Percentiles rank a stretch among this genome's conserved stretches.
phyloP scores from a whole-genome alignment of 2,113 vertebrate genomes.

The Scolopax mira region DNA sequence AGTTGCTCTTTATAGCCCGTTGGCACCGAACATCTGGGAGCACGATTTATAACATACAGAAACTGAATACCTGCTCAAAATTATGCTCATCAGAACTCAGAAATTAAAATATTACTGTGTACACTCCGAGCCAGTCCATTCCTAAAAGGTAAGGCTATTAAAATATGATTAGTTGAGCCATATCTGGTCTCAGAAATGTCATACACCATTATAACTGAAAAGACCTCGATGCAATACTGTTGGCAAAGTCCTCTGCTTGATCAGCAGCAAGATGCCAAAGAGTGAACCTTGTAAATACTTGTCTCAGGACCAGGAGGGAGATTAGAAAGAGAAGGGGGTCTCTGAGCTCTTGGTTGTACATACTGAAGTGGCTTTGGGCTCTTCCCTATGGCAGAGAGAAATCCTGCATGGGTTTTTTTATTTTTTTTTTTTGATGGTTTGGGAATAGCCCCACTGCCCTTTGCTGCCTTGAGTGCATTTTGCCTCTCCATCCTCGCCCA shows the following conservation, averaged over 20 bases:
- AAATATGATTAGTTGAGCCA: slow-evolving; percentile 75
- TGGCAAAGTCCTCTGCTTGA: slow-evolving; percentile 60
- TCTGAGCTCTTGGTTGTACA: not conserved
- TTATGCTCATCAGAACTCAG: slow-evolving; percentile 73
- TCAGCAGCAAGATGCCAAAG: slow-evolving; percentile 34
- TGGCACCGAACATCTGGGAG: slow-evolving; percentile 77
- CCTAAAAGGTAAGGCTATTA: slow-evolving; percentile 76
- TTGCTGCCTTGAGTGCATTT: not conserved
- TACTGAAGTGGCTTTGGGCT: not conserved
- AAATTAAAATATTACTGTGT: slow-evolving; percentile 75
- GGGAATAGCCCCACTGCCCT: not conserved
- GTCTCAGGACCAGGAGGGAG: not conserved
- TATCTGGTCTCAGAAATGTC: slow-evolving; percentile 77
- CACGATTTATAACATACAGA: slow-evolving; percentile 57
- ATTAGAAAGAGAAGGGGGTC: not conserved
- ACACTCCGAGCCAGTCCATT: slow-evolving; percentile 30
- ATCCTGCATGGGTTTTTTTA: fast-evolving
- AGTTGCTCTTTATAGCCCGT: slow-evolving; percentile 54
- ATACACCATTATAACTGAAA: slow-evolving; percentile 75
- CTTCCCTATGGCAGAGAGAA: not conserved
- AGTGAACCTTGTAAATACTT: slow-evolving; percentile 8
- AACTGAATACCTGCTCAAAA: slow-evolving; percentile 77
- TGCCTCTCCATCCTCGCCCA: not conserved
- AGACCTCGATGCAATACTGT: slow-evolving; percentile 45
- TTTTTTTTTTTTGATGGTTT: not conserved